Evolutionary conservation across 1,140 invertebrate genomes (phyloP).

Genomic region (Papilio helenus): DNA sequence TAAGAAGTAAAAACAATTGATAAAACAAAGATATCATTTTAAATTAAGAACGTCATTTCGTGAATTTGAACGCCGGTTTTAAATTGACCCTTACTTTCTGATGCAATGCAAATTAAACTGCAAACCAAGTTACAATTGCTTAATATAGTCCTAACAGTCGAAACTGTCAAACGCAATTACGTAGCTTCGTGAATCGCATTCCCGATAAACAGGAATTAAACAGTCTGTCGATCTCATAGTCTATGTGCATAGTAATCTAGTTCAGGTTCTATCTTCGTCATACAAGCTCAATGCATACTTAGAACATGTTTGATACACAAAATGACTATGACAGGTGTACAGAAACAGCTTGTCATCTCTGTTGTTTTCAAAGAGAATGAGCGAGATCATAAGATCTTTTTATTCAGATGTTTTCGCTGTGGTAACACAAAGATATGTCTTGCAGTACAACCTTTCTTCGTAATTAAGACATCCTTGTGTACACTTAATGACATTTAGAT

Average conservation of each 20-base stretch:
- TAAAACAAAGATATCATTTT: too few species aligned
- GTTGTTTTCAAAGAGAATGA: too few species aligned
- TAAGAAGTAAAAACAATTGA: too few species aligned
- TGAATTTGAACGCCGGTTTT: too few species aligned
- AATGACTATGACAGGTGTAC: too few species aligned
- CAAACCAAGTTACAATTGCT: background rate
- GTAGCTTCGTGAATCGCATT: background rate
- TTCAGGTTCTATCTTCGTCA: background rate
- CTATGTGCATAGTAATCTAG: conserved; percentile 2
- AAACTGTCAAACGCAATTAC: conserved; percentile 5
- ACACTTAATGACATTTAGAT: conserved; percentile 19
- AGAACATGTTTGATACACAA: too few species aligned
- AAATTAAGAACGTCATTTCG: too few species aligned
- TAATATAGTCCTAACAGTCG: background rate
- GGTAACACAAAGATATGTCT: background rate
- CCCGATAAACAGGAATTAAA: background rate
- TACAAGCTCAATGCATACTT: background rate
- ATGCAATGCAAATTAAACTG: background rate
- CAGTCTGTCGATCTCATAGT: background rate
- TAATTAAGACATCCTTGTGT: background rate
- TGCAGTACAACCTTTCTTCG: background rate
- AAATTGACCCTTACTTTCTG: background rate
- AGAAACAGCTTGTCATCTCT: too few species aligned
- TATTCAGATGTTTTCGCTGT: too few species aligned
- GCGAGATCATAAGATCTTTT: too few species aligned